Conservation (phyloP, 1,140 invertebrate genomes). For the Meloidogyne chitwoodi region DNA sequence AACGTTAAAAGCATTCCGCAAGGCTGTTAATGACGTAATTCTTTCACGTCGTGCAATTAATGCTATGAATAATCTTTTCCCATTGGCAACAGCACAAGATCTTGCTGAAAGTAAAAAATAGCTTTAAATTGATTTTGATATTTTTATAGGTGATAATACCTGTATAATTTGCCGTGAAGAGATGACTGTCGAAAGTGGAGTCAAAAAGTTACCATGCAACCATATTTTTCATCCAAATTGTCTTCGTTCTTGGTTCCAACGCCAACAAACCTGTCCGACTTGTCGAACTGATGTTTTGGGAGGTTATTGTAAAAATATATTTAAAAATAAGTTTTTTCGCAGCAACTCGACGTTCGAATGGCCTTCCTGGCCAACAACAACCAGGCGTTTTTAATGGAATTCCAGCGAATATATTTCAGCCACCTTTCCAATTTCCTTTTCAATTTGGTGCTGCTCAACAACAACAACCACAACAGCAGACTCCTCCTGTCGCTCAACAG, state of each 20-base stretch:
- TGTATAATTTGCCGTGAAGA: conserved; percentile 98
- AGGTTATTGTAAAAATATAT: conserved; percentile 1
- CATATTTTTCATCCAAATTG: conserved; percentile 98
- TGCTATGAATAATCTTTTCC: conserved; percentile 66
- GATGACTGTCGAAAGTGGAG: conserved; percentile 69
- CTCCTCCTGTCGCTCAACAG: not conserved
- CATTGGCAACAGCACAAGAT: conserved; percentile 89
- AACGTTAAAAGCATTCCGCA: conserved; percentile 92
- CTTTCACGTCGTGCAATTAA: conserved; percentile 79
- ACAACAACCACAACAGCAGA: not conserved
- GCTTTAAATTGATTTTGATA: conserved; percentile 19
- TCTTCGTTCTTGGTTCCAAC: conserved; percentile 97
- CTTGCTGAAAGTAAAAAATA: conserved; percentile 25
- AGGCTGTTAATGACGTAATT: conserved; percentile 94
- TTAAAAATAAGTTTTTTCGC: not conserved
- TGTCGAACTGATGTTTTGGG: conserved; percentile 91
- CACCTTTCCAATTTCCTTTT: conserved; percentile 11
- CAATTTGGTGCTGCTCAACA: conserved; percentile 15
- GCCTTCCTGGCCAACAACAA: not conserved
- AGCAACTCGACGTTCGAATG: conserved; percentile 8
- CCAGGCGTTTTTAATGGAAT: not conserved
- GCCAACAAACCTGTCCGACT: conserved; percentile 98
- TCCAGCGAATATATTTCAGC: conserved; percentile 6
- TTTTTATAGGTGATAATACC: conserved; percentile 77
- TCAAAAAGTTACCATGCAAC: conserved; percentile 96